Evolutionary conservation across 2,797 vertebrate species (phyloP).

Genomic region (Cephalopachus bancanus): DNA sequence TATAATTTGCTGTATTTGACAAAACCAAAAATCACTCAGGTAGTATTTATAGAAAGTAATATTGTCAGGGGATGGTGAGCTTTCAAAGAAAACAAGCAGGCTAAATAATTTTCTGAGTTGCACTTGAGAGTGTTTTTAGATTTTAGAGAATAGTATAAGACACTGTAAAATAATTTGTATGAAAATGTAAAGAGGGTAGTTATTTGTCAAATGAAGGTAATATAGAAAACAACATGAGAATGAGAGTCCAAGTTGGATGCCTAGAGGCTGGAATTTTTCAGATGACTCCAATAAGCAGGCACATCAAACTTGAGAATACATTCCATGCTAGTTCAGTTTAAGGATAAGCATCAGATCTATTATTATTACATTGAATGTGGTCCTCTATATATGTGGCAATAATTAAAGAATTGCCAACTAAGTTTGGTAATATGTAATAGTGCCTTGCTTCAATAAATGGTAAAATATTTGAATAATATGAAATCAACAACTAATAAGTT

Average conservation of each 20-base stretch:
- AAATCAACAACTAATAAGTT: not conserved
- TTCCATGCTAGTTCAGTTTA: not conserved
- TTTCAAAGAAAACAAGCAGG: not conserved
- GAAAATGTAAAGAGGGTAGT: not conserved
- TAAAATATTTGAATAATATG: not conserved
- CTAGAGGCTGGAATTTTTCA: not conserved
- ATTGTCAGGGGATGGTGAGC: not conserved
- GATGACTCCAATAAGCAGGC: too few species aligned
- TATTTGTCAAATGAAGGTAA: not conserved
- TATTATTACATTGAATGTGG: not conserved
- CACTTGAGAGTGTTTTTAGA: not conserved
- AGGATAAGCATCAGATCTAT: not conserved
- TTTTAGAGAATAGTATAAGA: not conserved
- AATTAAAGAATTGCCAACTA: not conserved
- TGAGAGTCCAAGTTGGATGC: not conserved
- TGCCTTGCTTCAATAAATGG: not conserved
- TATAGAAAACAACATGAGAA: not conserved
- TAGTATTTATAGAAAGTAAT: not conserved
- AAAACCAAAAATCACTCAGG: not conserved
- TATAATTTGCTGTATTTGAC: not conserved
- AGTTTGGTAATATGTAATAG: not conserved
- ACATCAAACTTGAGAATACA: not conserved
- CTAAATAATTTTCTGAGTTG: not conserved
- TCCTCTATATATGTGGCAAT: not conserved
- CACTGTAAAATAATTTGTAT: not conserved